Percentiles rank a stretch among this genome's conserved stretches.
phyloP scores from a whole-genome alignment of 2,888 invertebrate genomes.

The Microplitis deprimator region DNA sequence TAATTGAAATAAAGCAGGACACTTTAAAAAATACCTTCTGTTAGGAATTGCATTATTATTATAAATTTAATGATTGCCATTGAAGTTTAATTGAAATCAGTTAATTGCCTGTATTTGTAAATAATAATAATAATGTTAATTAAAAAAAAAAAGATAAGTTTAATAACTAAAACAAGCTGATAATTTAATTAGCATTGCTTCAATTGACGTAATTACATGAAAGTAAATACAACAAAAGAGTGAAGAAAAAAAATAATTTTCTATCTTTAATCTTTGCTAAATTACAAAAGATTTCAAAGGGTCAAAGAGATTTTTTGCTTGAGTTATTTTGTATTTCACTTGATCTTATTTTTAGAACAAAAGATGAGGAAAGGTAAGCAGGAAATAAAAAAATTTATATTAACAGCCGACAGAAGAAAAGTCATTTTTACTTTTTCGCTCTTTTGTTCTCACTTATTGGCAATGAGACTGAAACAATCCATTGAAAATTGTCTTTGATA shows the following conservation, averaged over 20 bases:
- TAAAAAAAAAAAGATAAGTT: not conserved
- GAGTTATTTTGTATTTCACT: not conserved
- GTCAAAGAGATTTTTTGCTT: slow-evolving; percentile 1
- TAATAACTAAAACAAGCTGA: not conserved
- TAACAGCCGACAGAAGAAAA: not conserved
- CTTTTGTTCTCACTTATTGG: not conserved
- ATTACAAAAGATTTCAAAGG: not conserved
- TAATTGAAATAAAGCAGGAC: too few species aligned
- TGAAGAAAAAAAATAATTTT: slow-evolving; percentile 5
- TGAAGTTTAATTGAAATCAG: too few species aligned
- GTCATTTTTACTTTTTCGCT: not conserved
- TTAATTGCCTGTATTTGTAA: too few species aligned
- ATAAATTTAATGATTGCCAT: too few species aligned
- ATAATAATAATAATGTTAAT: not conserved
- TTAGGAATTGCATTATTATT: too few species aligned
- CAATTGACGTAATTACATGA: not conserved
- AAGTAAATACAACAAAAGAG: slow-evolving; percentile 22
- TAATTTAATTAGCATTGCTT: slow-evolving; percentile 6
- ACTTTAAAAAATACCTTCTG: too few species aligned
- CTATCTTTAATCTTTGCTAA: not conserved
- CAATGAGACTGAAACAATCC: not conserved
- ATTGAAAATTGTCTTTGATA: not conserved
- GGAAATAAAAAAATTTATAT: not conserved
- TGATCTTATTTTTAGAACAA: not conserved
- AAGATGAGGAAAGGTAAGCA: not conserved